Percentiles rank a stretch among this genome's conserved stretches.
Evolutionary conservation across 2,797 vertebrate genomes (phyloP).

Genomic region (Chelon labrosus): DNA sequence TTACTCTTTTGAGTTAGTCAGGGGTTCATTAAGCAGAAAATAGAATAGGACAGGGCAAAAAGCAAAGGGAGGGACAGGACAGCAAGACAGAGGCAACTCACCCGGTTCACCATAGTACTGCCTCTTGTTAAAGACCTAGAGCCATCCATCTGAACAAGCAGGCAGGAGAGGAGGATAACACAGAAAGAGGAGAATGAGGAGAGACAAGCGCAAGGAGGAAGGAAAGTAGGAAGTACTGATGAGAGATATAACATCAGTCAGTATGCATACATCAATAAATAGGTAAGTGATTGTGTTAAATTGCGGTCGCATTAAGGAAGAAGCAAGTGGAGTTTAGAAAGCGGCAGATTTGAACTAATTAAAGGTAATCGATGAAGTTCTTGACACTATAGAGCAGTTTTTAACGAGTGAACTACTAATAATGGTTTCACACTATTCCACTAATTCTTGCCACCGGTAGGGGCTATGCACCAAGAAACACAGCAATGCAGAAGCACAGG

Average conservation of each 20-base stretch:
- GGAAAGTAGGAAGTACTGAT: slow-evolving; percentile 23
- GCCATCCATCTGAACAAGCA: slow-evolving; percentile 82
- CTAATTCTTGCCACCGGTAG: no score
- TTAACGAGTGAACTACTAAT: no score
- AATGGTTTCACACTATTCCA: no score
- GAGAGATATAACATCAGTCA: not conserved
- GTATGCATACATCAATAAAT: not conserved
- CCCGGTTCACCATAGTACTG: slow-evolving; percentile 83
- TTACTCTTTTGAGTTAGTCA: slow-evolving; percentile 51
- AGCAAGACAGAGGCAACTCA: slow-evolving; percentile 74
- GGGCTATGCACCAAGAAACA: not conserved
- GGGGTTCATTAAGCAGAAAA: slow-evolving; percentile 51
- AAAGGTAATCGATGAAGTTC: not conserved
- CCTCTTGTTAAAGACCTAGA: slow-evolving; percentile 83
- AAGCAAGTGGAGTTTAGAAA: no score
- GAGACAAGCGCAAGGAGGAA: slow-evolving; percentile 52
- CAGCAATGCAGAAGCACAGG: not conserved
- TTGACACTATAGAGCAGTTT: no score
- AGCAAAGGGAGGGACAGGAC: slow-evolving; percentile 33
- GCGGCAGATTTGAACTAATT: not conserved
- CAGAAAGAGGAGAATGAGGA: slow-evolving; percentile 54
- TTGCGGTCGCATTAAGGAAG: no score
- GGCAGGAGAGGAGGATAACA: slow-evolving; percentile 39
- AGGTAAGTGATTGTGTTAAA: not conserved
- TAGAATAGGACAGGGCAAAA: slow-evolving; percentile 41